These are phyloP conservation scores for Palaemon carinicauda DNA, from an alignment of 1,140 invertebrate species.

Conservation along the genomic window DNA sequence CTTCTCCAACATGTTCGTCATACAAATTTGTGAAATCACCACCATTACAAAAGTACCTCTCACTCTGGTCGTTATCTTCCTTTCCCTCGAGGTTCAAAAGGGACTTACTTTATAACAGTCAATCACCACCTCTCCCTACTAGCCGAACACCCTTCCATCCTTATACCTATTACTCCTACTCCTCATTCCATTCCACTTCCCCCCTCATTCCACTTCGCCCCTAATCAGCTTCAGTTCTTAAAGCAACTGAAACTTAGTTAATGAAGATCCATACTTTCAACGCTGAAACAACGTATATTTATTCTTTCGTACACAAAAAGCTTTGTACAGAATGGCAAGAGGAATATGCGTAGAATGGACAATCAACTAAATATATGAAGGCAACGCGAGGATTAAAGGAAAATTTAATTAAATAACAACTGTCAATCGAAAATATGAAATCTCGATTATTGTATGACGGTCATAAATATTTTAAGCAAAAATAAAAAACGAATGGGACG, in stretches of 20 bases:
- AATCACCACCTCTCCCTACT: background rate
- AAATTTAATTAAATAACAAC: no score
- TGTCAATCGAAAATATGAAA: no score
- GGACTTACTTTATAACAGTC: background rate
- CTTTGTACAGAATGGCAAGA: no score
- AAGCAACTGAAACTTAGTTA: background rate
- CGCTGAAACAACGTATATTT: background rate
- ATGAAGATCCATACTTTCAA: background rate
- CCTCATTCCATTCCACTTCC: background rate
- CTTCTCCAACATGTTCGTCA: background rate
- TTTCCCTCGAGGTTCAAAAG: background rate
- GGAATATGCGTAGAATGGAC: no score
- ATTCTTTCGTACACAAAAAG: no score
- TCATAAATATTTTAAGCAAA: no score
- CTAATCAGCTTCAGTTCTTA: background rate
- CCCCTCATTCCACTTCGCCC: background rate
- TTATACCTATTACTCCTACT: background rate
- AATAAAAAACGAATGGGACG: no score
- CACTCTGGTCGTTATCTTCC: background rate
- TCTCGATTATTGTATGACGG: no score
- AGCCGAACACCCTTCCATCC: background rate
- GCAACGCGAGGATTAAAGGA: no score
- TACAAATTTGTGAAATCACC: no score
- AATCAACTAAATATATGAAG: no score
- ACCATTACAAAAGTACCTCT: no score